Conservation (phyloP, 2,888 invertebrate genomes). For the Falcaria lacertinaria region DNA sequence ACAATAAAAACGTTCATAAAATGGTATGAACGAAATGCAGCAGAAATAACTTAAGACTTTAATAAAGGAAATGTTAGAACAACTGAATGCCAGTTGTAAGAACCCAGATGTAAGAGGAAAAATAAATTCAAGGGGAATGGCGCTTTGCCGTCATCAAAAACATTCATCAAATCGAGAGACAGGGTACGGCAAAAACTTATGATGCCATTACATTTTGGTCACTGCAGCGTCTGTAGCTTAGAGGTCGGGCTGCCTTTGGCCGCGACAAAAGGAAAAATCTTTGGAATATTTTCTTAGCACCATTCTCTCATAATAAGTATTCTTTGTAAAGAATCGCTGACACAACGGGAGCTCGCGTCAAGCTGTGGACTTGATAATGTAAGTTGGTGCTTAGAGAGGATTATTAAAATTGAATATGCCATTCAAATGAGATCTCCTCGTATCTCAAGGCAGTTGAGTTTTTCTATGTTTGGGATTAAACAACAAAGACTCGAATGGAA, state of each 20-base stretch:
- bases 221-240: conserved; percentile 30
- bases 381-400: conserved; percentile 45
- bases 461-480: not conserved
- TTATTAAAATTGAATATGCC: conserved; percentile 56
- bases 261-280: conserved; percentile 31
- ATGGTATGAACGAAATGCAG: not conserved
- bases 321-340: conserved; percentile 35
- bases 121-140: conserved; percentile 7
- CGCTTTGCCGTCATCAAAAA: conserved; percentile 12
- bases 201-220: conserved; percentile 22
- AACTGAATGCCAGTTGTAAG: conserved; percentile 1
- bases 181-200: conserved; percentile 17
- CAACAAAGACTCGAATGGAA: not conserved
- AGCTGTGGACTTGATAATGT: conserved; percentile 48
- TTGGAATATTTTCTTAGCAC: conserved; percentile 29
- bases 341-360: conserved; percentile 40
- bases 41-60: not conserved
- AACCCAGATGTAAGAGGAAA: not conserved
- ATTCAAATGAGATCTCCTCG: conserved; percentile 41
- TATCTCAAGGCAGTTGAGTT: conserved; percentile 27
- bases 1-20: not conserved
- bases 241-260: conserved; percentile 21
- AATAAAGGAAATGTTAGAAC: not conserved
- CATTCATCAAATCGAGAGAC: conserved; percentile 14
- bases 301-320: conserved; percentile 41